Evolutionary conservation across 2,797 vertebrate genomes (phyloP).

Genomic region (Pachyuromys duprasi): DNA sequence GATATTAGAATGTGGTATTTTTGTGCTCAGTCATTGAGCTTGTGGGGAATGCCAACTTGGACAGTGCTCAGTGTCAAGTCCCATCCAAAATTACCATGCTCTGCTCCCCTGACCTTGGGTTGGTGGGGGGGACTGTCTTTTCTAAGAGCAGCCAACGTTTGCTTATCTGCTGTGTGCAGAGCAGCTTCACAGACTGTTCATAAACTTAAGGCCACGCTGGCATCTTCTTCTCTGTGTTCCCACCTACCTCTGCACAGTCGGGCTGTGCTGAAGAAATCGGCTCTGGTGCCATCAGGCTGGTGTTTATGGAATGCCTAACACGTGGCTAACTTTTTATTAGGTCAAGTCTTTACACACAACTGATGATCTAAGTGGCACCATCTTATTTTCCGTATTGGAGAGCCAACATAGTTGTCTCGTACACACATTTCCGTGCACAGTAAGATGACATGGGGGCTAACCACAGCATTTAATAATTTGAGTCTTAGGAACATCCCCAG

Average conservation of each 20-base stretch:
- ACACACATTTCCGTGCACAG: neutral
- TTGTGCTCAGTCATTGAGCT: slow-evolving; percentile 47
- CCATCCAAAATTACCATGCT: slow-evolving; percentile 39
- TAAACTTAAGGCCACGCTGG: neutral
- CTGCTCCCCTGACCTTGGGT: neutral
- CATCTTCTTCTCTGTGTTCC: slow-evolving; percentile 25
- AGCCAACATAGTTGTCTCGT: neutral
- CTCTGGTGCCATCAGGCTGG: neutral
- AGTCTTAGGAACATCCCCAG: neutral
- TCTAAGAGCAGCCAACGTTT: neutral
- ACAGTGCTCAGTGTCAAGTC: slow-evolving; percentile 28
- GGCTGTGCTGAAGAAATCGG: slow-evolving; percentile 4
- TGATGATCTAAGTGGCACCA: neutral
- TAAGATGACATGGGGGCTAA: slow-evolving; percentile 1
- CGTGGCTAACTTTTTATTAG: slow-evolving; percentile 29
- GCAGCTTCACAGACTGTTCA: slow-evolving; percentile 62
- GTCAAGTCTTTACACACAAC: neutral
- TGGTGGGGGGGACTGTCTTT: neutral
- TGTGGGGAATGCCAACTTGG: slow-evolving; percentile 13
- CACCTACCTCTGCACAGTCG: neutral
- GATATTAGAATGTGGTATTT: slow-evolving; percentile 62
- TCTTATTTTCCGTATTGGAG: slow-evolving; percentile 50
- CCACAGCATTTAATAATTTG: slow-evolving; percentile 24
- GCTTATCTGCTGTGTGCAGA: slow-evolving; percentile 62
- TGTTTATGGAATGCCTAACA: neutral